These are phyloP conservation scores for Homarus americanus DNA, from an alignment of 1,140 invertebrate genomes.

Conservation along the genomic window DNA sequence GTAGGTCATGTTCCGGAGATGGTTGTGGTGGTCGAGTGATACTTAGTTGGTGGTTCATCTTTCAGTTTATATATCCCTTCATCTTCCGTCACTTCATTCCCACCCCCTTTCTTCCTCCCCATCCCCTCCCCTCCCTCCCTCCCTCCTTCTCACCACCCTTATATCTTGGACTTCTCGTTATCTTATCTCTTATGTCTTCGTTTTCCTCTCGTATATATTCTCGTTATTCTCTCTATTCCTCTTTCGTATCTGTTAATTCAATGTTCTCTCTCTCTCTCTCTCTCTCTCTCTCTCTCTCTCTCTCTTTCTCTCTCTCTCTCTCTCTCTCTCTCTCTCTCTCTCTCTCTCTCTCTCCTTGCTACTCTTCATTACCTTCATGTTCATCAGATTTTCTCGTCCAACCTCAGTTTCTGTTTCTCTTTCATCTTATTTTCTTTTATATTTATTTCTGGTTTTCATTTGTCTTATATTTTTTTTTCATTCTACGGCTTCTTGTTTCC, in stretches of 20 bases:
- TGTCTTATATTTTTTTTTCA: neutral
- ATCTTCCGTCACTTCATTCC: neutral
- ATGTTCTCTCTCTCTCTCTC: neutral
- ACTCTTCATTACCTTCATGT: neutral
- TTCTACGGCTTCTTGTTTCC: neutral
- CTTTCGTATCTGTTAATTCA: neutral
- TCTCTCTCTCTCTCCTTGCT: neutral
- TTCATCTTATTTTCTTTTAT: neutral
- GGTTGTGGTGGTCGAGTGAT: too few species aligned
- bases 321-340: neutral
- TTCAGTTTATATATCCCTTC: too few species aligned
- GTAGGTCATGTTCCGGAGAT: too few species aligned
- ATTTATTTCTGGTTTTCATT: neutral
- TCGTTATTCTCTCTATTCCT: slow-evolving; percentile 7
- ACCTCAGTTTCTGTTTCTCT: neutral
- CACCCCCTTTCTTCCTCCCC: neutral
- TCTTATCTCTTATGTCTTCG: neutral
- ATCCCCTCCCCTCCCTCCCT: neutral
- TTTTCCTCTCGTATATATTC: neutral
- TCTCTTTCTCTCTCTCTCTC: neutral
- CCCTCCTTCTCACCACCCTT: neutral
- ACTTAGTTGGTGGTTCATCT: too few species aligned
- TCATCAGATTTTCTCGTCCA: too few species aligned
- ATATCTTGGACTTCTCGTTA: too few species aligned
- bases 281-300: neutral